Evolutionary conservation across 2,888 invertebrate species (phyloP).

Genomic region (Lepidocyrtinus sp.): DNA sequence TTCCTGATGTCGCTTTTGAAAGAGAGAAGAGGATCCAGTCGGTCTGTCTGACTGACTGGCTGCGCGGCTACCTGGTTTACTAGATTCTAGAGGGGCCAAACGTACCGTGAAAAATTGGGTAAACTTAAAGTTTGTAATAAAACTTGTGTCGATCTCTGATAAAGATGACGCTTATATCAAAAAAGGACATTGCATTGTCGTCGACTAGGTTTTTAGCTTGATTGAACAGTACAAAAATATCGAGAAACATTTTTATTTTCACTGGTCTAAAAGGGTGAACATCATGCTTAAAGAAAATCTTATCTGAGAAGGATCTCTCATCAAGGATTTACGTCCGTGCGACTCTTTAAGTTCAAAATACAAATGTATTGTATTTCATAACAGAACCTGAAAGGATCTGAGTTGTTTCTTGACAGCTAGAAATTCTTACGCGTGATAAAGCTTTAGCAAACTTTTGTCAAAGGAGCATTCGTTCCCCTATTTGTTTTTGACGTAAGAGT

Average conservation of each 20-base stretch:
- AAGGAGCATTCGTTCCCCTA: no score
- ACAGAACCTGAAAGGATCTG: background rate
- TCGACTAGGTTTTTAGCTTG: conserved; percentile 36
- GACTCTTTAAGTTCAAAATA: no score
- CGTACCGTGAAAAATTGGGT: conserved; percentile 6
- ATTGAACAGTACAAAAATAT: conserved; percentile 9
- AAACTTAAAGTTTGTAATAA: no score
- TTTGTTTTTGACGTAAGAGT: no score
- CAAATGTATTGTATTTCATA: background rate
- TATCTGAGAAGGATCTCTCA: no score
- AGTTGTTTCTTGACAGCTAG: background rate
- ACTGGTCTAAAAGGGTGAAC: no score
- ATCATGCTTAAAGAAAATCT: no score
- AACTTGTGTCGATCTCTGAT: conserved; percentile 21
- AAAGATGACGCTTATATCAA: conserved; percentile 15
- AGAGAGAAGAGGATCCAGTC: conserved; percentile 36
- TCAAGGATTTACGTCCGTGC: no score
- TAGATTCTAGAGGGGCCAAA: background rate
- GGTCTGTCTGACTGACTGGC: conserved; percentile 33
- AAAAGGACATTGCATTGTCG: conserved; percentile 1
- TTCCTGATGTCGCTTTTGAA: background rate
- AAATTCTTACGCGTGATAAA: no score
- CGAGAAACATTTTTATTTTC: background rate
- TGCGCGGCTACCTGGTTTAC: background rate
- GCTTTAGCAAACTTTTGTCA: no score